These are phyloP conservation scores for Podocnemis expansa DNA, from an alignment of 2,113 vertebrate species.

Conservation along the genomic window DNA sequence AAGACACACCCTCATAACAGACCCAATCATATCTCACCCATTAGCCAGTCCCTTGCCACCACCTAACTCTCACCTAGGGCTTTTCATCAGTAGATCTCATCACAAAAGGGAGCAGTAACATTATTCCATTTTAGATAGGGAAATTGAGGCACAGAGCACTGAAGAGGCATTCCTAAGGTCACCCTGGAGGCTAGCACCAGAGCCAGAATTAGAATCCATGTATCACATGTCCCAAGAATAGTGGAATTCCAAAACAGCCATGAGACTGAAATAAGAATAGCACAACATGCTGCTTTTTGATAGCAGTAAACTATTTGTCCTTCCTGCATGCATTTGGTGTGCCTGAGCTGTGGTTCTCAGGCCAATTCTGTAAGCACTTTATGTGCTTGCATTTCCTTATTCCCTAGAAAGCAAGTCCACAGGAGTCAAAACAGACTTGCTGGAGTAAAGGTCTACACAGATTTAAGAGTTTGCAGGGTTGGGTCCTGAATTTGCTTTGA, in stretches of 20 bases:
- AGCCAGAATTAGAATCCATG: background rate
- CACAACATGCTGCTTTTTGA: slow-evolving; percentile 24
- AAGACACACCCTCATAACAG: background rate
- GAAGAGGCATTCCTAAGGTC: background rate
- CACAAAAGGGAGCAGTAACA: background rate
- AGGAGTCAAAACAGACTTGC: slow-evolving; percentile 15
- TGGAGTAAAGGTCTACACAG: background rate
- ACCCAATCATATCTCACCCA: slow-evolving; percentile 10
- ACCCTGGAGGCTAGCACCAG: background rate
- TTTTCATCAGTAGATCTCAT: background rate
- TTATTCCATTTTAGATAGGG: background rate
- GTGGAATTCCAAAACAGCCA: background rate
- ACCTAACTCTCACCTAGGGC: background rate
- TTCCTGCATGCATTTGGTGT: slow-evolving; percentile 21
- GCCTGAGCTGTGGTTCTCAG: slow-evolving; percentile 49
- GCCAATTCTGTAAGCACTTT: background rate
- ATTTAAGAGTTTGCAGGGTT: background rate
- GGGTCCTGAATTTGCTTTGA: background rate
- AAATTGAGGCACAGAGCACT: background rate
- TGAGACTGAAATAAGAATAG: slow-evolving; percentile 31
- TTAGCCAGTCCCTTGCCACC: slow-evolving; percentile 18
- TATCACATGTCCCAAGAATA: background rate
- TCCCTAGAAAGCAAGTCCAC: slow-evolving; percentile 23
- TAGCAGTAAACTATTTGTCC: slow-evolving; percentile 18
- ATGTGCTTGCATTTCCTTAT: slow-evolving; percentile 33